Percentiles rank a stretch among this genome's conserved stretches.
Conservation (phyloP, 2,888 invertebrate species). For the Phyllotreta cruciferae region DNA sequence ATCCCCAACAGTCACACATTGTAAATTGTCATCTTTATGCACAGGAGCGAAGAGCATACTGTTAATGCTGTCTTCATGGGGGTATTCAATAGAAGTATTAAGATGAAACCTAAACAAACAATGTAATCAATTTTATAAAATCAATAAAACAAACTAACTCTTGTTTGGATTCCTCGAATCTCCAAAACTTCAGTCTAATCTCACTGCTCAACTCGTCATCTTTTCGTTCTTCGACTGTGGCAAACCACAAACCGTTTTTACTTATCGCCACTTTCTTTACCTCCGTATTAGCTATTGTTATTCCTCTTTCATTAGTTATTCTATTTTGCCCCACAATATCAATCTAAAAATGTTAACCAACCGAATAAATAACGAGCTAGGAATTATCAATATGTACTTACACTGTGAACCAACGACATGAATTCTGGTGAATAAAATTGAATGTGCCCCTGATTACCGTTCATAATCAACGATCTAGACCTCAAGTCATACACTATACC, state of each 20-base stretch:
- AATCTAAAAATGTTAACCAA: conserved; percentile 60
- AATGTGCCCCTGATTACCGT: conserved; percentile 75
- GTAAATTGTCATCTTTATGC: conserved; percentile 57
- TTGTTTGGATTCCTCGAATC: conserved; percentile 66
- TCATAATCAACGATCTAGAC: conserved; percentile 71
- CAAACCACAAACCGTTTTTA: conserved; percentile 74
- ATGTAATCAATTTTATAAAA: neutral
- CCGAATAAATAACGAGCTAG: neutral
- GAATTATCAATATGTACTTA: conserved; percentile 58
- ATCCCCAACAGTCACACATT: conserved; percentile 70
- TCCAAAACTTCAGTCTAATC: conserved; percentile 79
- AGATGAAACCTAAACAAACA: conserved; percentile 66
- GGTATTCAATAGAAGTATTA: conserved; percentile 76
- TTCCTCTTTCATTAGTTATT: conserved; percentile 68
- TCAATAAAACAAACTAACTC: conserved; percentile 23
- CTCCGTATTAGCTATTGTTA: conserved; percentile 68
- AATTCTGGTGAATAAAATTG: conserved; percentile 75
- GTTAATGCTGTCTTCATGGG: conserved; percentile 70
- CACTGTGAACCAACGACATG: conserved; percentile 73
- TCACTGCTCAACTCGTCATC: conserved; percentile 66
- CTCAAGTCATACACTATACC: conserved; percentile 69
- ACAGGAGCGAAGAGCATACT: conserved; percentile 68
- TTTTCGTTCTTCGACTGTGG: conserved; percentile 71
- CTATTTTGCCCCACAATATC: conserved; percentile 77
- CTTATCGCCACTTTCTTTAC: conserved; percentile 73